A percentile compares a stretch with the other conserved stretches of the same genome.
Evolutionary conservation across 2,797 vertebrate genomes (phyloP).

Genomic region (Pyrrhura leucotis): DNA sequence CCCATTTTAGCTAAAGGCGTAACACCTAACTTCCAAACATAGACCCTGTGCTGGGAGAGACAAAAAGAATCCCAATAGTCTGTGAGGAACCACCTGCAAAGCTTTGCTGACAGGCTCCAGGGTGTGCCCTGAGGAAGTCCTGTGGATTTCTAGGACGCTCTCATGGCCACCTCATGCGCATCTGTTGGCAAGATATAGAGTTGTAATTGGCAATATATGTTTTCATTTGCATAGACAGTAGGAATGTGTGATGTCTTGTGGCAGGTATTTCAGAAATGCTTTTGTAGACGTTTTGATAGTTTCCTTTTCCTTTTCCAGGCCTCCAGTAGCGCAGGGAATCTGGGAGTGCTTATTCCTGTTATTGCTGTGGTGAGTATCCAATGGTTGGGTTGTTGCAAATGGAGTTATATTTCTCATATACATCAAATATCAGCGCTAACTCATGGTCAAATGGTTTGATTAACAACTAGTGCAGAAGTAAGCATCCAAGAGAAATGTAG

Average conservation of each 20-base stretch:
- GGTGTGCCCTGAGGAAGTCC: not conserved
- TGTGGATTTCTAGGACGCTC: not conserved
- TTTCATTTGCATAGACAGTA: not conserved
- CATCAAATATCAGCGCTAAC: not conserved
- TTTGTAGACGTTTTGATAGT: not conserved
- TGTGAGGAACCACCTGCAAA: not conserved
- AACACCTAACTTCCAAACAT: not conserved
- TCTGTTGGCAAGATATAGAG: not conserved
- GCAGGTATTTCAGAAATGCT: not conserved
- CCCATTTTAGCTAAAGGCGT: not conserved
- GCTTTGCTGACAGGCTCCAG: not conserved
- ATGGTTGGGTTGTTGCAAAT: not conserved
- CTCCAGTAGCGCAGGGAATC: slow-evolving; percentile 97
- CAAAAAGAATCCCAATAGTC: not conserved
- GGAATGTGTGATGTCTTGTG: not conserved
- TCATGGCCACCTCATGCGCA: not conserved
- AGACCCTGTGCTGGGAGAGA: not conserved
- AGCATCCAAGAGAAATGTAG: not conserved
- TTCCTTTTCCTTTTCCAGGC: slow-evolving; percentile 80
- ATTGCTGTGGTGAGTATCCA: slow-evolving; percentile 92
- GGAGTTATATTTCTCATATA: not conserved
- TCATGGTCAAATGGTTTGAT: not conserved
- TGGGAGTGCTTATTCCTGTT: slow-evolving; percentile 97
- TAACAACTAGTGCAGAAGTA: not conserved
- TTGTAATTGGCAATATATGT: not conserved